These are phyloP conservation scores for Drosophila mettleri DNA, from an alignment of 2,888 invertebrate species.

Conservation along the genomic window DNA sequence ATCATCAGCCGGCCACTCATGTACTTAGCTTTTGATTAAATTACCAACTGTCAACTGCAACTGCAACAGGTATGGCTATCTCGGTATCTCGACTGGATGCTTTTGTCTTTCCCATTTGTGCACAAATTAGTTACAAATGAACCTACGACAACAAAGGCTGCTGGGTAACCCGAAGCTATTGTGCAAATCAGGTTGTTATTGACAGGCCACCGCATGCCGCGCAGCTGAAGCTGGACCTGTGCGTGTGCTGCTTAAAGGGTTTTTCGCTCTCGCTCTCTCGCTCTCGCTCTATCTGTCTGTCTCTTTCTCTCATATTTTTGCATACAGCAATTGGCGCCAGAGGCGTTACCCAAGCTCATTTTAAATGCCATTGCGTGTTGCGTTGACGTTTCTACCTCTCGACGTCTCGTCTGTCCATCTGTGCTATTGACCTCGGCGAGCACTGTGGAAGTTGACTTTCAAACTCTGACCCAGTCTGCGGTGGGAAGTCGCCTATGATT, in stretches of 20 bases:
- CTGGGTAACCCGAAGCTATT: constrained; percentile 67
- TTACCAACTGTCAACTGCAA: constrained; percentile 41
- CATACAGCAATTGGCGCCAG: constrained; percentile 50
- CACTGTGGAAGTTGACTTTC: constrained; percentile 23
- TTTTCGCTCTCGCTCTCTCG: too few species aligned
- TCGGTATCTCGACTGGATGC: constrained; percentile 21
- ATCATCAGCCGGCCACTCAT: constrained; percentile 40
- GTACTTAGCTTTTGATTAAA: constrained; percentile 53
- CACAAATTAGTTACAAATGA: constrained; percentile 80
- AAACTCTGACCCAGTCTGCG: constrained; percentile 46
- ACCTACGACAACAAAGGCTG: constrained; percentile 73
- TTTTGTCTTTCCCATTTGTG: constrained; percentile 74
- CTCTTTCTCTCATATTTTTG: background rate
- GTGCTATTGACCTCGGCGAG: constrained; percentile 30
- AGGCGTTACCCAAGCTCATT: constrained; percentile 19
- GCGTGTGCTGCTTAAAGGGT: constrained; percentile 53
- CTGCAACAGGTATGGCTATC: background rate
- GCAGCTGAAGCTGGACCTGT: constrained; percentile 10
- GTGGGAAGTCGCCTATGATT: constrained; percentile 22
- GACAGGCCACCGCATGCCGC: constrained; percentile 60
- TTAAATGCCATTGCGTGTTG: constrained; percentile 55
- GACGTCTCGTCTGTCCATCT: background rate
- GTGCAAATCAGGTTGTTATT: constrained; percentile 45
- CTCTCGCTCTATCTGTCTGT: too few species aligned
- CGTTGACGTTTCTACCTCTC: constrained; percentile 17